These are phyloP conservation scores for Regulus satrapa DNA, from an alignment of 2,113 vertebrate species.

Conservation along the genomic window DNA sequence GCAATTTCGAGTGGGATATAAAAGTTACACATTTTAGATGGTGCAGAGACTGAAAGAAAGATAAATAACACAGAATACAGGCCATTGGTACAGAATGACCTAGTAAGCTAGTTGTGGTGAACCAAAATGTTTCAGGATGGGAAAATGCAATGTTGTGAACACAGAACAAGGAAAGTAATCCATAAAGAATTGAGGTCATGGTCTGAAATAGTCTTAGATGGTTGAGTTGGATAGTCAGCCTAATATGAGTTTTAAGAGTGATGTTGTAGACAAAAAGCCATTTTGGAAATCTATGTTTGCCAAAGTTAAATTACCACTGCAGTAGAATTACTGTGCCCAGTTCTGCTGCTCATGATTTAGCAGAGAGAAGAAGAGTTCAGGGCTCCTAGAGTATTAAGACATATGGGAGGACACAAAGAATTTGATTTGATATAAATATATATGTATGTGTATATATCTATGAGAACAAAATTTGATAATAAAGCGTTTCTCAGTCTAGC, in stretches of 20 bases:
- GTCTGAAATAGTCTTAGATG: slow-evolving; percentile 38
- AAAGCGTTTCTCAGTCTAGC: slow-evolving; percentile 21
- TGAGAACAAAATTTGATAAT: slow-evolving; percentile 44
- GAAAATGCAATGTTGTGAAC: slow-evolving; percentile 46
- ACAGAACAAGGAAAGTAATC: slow-evolving; percentile 49
- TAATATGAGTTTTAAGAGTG: not conserved
- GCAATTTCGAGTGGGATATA: not conserved
- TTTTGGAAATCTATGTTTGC: not conserved
- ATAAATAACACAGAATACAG: not conserved
- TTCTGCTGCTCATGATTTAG: not conserved
- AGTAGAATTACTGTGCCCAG: not conserved
- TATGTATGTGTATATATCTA: not conserved
- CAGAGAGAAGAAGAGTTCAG: not conserved
- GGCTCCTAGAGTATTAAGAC: not conserved
- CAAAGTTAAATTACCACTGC: not conserved
- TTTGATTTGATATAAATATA: not conserved
- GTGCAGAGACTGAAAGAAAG: not conserved
- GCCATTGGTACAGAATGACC: not conserved
- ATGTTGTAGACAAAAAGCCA: slow-evolving; percentile 8
- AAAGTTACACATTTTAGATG: not conserved
- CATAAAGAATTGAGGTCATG: slow-evolving; percentile 56
- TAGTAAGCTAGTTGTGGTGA: slow-evolving; percentile 38
- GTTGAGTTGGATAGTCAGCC: slow-evolving; percentile 9
- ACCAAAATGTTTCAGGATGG: slow-evolving; percentile 15
- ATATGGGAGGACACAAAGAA: not conserved